phyloP scores from a whole-genome alignment of 2,797 vertebrate genomes.

The Syngnathus rostellatus region DNA sequence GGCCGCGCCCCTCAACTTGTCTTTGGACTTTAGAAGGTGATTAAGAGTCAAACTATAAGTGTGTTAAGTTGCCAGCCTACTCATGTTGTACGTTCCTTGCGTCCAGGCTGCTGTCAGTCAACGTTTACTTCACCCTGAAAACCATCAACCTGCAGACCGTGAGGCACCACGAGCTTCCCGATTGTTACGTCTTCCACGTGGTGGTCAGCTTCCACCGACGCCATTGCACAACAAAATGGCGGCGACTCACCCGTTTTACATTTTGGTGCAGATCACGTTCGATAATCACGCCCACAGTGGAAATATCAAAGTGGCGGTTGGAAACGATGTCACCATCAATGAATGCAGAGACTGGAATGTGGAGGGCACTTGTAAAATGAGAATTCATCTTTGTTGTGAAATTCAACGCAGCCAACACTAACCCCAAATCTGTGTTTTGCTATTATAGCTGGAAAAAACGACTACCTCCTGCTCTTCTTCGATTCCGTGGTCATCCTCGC shows the following conservation, averaged over 20 bases:
- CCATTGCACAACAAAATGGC: neutral
- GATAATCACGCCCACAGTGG: slow-evolving; percentile 91
- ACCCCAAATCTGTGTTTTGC: neutral
- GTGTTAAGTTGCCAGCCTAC: neutral
- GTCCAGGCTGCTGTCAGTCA: slow-evolving; percentile 77
- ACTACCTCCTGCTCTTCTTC: slow-evolving; percentile 79
- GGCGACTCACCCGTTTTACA: neutral
- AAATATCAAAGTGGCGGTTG: slow-evolving; percentile 79
- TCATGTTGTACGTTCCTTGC: slow-evolving; percentile 16
- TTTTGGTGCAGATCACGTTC: slow-evolving; percentile 74
- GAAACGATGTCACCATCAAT: slow-evolving; percentile 77
- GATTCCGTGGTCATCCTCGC: slow-evolving; percentile 79
- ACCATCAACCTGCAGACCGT: slow-evolving; percentile 93
- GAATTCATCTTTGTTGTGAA: neutral
- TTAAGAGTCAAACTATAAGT: slow-evolving; percentile 17
- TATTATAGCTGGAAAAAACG: slow-evolving; percentile 75
- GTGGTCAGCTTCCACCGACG: slow-evolving; percentile 58
- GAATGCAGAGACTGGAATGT: slow-evolving; percentile 89
- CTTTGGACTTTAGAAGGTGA: slow-evolving; percentile 88
- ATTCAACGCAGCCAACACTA: neutral
- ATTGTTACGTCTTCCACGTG: slow-evolving; percentile 87
- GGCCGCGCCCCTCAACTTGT: slow-evolving; percentile 69
- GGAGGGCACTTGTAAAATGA: slow-evolving; percentile 78
- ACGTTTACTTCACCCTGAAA: slow-evolving; percentile 82
- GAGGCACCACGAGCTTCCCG: slow-evolving; percentile 85